Evolutionary conservation across 35 echinoderm and acorn worm species (phyloP).

Genomic region (Patiria miniata): DNA sequence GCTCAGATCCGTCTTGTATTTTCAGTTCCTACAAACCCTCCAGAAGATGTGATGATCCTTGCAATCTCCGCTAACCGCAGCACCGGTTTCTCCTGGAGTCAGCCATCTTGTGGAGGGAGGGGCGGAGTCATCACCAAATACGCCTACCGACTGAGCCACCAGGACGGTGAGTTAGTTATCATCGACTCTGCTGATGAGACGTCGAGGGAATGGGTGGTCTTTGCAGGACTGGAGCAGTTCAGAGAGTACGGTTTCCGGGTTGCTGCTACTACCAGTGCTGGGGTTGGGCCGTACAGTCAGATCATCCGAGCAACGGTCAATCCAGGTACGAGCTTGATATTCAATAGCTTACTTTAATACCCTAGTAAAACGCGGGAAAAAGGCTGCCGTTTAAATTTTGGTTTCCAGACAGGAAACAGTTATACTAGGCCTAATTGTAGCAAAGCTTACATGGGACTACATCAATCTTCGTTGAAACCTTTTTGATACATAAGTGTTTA

Average conservation of each 20-base stretch:
- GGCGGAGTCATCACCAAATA: not conserved
- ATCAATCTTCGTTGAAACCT: no score
- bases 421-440: no score
- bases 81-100: not conserved
- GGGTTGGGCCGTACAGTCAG: not conserved
- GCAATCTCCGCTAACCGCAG: not conserved
- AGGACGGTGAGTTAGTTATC: not conserved
- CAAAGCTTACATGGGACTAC: no score
- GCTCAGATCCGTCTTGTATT: no score
- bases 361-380: no score
- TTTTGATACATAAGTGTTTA: no score
- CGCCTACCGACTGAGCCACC: not conserved
- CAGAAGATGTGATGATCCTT: not conserved
- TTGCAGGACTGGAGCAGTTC: not conserved
- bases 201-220: not conserved
- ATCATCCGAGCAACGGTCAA: not conserved
- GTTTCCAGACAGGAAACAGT: no score
- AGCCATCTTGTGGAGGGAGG: not conserved
- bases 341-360: no score
- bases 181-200: not conserved
- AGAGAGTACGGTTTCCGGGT: not conserved
- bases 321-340: not conserved
- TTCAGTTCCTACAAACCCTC: not conserved
- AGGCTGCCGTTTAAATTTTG: no score
- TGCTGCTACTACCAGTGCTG: not conserved